Percentiles rank a stretch among this genome's conserved stretches.
Evolutionary conservation across 2,113 vertebrate species (phyloP).

Genomic region (Arothron firmamentum): DNA sequence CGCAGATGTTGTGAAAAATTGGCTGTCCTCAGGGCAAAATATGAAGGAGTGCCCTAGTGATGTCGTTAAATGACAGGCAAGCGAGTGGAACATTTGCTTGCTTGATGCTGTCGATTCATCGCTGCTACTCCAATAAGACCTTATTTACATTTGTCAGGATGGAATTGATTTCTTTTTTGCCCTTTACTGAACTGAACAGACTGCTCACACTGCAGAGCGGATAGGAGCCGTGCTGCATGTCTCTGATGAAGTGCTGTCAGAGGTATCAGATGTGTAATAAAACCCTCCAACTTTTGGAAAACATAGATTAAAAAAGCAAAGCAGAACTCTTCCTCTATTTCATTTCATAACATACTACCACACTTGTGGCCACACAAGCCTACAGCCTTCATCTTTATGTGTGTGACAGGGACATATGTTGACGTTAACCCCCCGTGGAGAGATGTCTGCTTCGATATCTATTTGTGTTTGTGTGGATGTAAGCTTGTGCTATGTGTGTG

Average conservation of each 20-base stretch:
- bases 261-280: constrained; percentile 16
- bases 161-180: constrained; percentile 72
- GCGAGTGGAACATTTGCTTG: constrained; percentile 73
- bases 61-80: constrained; percentile 75
- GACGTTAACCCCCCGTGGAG: constrained; percentile 58
- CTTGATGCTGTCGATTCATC: constrained; percentile 68
- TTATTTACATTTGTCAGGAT: constrained; percentile 74
- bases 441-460: constrained; percentile 25
- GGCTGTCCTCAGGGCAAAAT: constrained; percentile 68
- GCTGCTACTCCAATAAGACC: constrained; percentile 67
- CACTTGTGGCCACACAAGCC: constrained; percentile 2
- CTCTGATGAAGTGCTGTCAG: constrained; percentile 49
- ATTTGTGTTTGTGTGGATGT: constrained; percentile 35
- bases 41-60: constrained; percentile 58
- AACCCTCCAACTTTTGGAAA: neutral
- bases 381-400: constrained; percentile 36
- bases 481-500: constrained; percentile 23
- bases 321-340: no score
- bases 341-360: neutral
- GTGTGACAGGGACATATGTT: constrained; percentile 60
- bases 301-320: neutral
- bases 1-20: constrained; percentile 49
- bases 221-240: constrained; percentile 36
- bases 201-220: constrained; percentile 63
- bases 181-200: constrained; percentile 74